Conservation (phyloP, 2,113 vertebrate species). For the Chrysemys picta region DNA sequence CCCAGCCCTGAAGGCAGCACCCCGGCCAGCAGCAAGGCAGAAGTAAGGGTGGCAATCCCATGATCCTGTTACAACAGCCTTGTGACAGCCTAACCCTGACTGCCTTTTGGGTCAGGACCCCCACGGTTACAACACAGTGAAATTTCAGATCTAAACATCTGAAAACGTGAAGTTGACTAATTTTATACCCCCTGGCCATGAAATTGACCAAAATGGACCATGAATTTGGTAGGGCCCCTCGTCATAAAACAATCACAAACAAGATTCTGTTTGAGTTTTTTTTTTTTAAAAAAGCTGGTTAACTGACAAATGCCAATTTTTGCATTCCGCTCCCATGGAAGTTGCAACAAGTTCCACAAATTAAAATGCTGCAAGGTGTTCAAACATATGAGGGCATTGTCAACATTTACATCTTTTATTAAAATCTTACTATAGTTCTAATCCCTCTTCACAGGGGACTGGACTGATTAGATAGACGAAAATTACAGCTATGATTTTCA, state of each 20-base stretch:
- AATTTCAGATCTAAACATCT: too few relatives aligned
- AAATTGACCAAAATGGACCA: background rate
- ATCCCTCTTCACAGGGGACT: background rate
- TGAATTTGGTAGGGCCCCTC: background rate
- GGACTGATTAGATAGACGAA: constrained; percentile 16
- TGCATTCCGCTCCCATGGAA: background rate
- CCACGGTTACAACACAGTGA: too few relatives aligned
- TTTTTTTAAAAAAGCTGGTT: background rate
- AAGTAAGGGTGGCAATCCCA: too few relatives aligned
- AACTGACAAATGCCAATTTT: background rate
- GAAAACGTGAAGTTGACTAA: too few relatives aligned
- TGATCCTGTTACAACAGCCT: too few relatives aligned
- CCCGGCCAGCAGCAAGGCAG: too few relatives aligned
- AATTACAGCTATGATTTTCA: background rate
- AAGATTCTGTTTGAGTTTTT: background rate
- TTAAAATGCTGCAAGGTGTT: background rate
- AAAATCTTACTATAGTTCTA: background rate
- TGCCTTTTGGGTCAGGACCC: too few relatives aligned
- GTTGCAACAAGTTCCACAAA: background rate
- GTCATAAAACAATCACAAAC: background rate
- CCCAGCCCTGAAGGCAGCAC: too few relatives aligned
- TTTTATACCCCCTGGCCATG: background rate
- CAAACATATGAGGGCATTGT: constrained; percentile 1
- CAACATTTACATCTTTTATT: background rate
- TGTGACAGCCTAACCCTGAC: too few relatives aligned